Evolutionary conservation across 2,797 vertebrate genomes (phyloP), one percentile per base, ranked within the genome.

Genomic region (Halcyon badia): DNA sequence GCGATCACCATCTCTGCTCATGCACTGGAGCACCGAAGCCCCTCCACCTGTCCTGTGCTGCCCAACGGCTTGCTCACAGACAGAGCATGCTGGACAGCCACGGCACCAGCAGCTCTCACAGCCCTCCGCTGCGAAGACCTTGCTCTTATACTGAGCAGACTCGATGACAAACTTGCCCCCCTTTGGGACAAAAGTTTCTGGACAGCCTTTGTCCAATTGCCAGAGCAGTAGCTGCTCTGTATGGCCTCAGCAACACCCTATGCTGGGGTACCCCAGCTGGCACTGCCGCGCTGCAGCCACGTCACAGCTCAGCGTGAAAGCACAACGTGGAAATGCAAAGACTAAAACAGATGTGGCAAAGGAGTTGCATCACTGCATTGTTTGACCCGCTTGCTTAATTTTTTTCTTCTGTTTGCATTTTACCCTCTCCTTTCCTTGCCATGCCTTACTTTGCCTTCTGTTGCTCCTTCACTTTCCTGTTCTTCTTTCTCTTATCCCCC

Each of bases 51-150:
- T n/a, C 75, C 73, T 13, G 30, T 26, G 56, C 37, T 12, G 3
- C 65, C 21, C 14, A 2, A 2, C 7, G 4, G 17, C 3, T 0
- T 42, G 4, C 35, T 19, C 28, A 57, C 10, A 2, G 39, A 18
- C 17, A 1, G 14, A 16, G 30, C 68, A 31, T 1, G 2, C 61
- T 58, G 35, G 11, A 61, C 14, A 66, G 37, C 30, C 58, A 22
- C 0, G 1, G 31, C 48, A 39, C 37, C 37, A 39, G 84, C 0
- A 1, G 65, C 49, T 37, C 65, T 14, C 60, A 6, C 35, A 12
- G 20, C 80, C 26, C 41, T 31, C 20, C 1, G 2, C 52, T 14
- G 35, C 41, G 6, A 30, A 68, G 31, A 31, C 11, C 49, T 11
- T 52, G 20, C 35, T 56, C 48, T 61, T 14, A 12, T 1, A 7